phyloP scores from a whole-genome alignment of 2,888 invertebrate species.

The Trichogramma dendrolimi region DNA sequence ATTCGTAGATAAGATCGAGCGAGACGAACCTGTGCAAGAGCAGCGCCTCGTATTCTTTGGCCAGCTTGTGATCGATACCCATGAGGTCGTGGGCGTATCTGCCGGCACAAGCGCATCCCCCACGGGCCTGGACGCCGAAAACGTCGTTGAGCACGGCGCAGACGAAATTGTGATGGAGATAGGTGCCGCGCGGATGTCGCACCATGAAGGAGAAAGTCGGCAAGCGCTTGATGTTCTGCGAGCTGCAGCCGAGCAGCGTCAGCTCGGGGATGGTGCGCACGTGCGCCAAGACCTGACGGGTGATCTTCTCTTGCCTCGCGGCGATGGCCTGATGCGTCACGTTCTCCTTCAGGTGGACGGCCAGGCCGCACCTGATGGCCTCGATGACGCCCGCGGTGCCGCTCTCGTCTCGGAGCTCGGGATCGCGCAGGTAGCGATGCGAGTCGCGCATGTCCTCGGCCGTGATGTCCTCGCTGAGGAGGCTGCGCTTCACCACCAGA shows the following conservation, averaged over 20 bases:
- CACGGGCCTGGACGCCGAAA: conserved; percentile 83
- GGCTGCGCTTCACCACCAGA: conserved; percentile 56
- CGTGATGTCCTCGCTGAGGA: conserved; percentile 52
- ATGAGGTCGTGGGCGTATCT: conserved; percentile 81
- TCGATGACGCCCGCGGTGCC: conserved; percentile 75
- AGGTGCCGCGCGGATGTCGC: conserved; percentile 74
- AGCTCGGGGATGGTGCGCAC: conserved; percentile 75
- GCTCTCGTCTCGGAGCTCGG: conserved; percentile 69
- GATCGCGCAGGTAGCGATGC: conserved; percentile 53
- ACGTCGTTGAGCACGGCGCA: conserved; percentile 84
- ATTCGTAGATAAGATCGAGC: neutral
- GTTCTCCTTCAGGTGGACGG: conserved; percentile 79
- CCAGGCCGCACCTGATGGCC: conserved; percentile 78
- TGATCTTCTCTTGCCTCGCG: conserved; percentile 68
- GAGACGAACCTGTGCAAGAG: conserved; percentile 58
- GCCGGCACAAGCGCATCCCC: conserved; percentile 76
- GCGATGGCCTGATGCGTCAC: conserved; percentile 71
- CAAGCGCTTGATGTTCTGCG: conserved; percentile 64
- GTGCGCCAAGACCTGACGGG: conserved; percentile 76
- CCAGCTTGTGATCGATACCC: conserved; percentile 74
- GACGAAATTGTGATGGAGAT: conserved; percentile 83
- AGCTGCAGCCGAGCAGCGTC: conserved; percentile 69
- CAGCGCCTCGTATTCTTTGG: conserved; percentile 70
- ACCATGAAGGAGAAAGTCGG: conserved; percentile 85
- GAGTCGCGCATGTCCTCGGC: conserved; percentile 48